Evolutionary conservation across 2,797 vertebrate species (phyloP), one percentile per base, ranked within the genome.

Genomic region (Enoplosus armatus): DNA sequence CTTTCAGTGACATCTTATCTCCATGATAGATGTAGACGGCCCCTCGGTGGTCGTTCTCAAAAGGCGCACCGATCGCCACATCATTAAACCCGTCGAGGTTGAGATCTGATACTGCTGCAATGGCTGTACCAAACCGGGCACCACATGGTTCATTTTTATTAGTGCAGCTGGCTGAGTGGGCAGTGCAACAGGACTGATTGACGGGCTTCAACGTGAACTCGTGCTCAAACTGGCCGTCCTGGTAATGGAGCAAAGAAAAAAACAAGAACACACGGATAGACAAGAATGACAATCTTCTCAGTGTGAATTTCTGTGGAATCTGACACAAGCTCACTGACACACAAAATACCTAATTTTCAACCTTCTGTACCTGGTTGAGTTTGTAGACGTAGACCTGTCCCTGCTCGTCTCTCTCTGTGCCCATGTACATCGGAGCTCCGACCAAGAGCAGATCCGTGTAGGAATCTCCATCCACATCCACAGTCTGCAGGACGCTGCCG

Each of bases 381-480:
- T 92, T 90, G 82, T 98, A 99, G 86, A 99, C 95, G 2, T 99
- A 98, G 18, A 99, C 98, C 80, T 97, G 98, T 39, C 98, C 98
- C 92, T 99, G 98, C 75, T 99, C 98, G 0, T 98, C 95, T 53
- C 96, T 96, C 50, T 99, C 98, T 10, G 92, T 89, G 67, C 98
- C 98, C 98, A 99, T 99, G 87, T 94, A 99, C 96, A 97, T 99
- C 2, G 98, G 98, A 8, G 98, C 96, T 54, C 98, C 98, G 0
- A 99, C 95, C 48, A 99, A 92, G 55, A 99, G 96, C 35, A 98
- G 81, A 69, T 99, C 98, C 0, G 97, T 99, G 82, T 94, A 87
- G 6, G 94, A 95, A 86, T 99, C 98, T 14, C 88, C 92, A 2
- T 99, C 79, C 0, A 98, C 89, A 15, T 99, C 98, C 0, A 98